Evolutionary conservation across 2,888 invertebrate genomes (phyloP), one percentile per base, ranked within the genome.

Genomic region (Phyllotreta striolata): DNA sequence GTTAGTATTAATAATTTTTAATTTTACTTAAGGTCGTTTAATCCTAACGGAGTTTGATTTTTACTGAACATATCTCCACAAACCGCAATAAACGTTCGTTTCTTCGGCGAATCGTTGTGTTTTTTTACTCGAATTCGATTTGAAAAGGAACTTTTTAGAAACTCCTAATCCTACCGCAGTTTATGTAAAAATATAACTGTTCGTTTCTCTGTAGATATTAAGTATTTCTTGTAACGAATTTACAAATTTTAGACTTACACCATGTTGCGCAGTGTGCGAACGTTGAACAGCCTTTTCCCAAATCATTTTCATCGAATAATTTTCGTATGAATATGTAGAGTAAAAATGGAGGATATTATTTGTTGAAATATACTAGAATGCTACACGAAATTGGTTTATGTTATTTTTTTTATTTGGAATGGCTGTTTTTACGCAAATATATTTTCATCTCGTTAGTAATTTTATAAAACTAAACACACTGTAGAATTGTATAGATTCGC

Each of bases 151-250:
- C 24, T 24, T 66, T 67, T 66, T 59, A 51, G 34, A 59, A 59
- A 24, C 24, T 24, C 24, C 24, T 4, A 24, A 24, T 24, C 24
- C 24, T 24, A 24, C 24, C 4, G 24, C 24, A 24, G 70, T 63
- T 67, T 57, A 58, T 51, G 62, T 52, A 52, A 57, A 39, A 60
- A 46, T n/a, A 54, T 24, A 24, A 47, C 66, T 63, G 66, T 70
- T 69, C 56, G 46, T 69, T 66, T 70, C 58, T 67, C 64, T 70
- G 72, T 70, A 75, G 75, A 76, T 77, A 74, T 75, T 76, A 76
- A 76, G 75, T 77, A 78, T 76, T 24, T 78, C 77, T 77, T 78
- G 77, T 78, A 79, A 78, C 78, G 78, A 79, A 79, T 77, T 78
- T 77, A 77, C 76, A 75, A 73, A 67, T 66, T 68, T 24, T 73